Percentiles rank a stretch among this genome's conserved stretches.
Conservation (phyloP, 2,888 invertebrate species). For the Rhamnusium bicolor region DNA sequence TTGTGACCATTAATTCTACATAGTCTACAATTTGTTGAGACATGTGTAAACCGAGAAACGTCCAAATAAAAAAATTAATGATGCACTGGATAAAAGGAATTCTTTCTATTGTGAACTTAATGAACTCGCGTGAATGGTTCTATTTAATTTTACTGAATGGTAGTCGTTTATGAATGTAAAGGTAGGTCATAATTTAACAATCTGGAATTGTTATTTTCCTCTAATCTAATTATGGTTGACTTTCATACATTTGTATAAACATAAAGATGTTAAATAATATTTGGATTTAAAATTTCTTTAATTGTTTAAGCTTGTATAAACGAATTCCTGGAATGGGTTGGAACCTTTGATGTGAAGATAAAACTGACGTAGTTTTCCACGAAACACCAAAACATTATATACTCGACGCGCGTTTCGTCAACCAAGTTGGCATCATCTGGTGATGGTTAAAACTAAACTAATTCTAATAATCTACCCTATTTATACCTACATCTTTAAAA, state of each 20-base stretch:
- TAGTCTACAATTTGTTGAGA: neutral
- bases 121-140: conserved; percentile 29
- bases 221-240: conserved; percentile 42
- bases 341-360: too few species aligned
- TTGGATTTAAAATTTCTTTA: too few species aligned
- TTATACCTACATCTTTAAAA: too few species aligned
- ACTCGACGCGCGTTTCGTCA: too few species aligned
- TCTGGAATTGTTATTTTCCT: conserved; percentile 39
- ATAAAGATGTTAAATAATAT: too few species aligned
- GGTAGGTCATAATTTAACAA: conserved; percentile 39
- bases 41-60: neutral
- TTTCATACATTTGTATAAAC: conserved; percentile 7
- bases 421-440: too few species aligned
- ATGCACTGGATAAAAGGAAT: conserved; percentile 33
- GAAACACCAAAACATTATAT: too few species aligned
- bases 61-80: conserved; percentile 21
- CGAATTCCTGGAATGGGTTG: too few species aligned
- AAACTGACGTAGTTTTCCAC: too few species aligned
- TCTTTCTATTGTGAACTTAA: conserved; percentile 35
- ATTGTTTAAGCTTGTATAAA: too few species aligned
- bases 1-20: neutral
- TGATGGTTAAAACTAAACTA: too few species aligned
- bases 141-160: conserved; percentile 45
- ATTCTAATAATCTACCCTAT: too few species aligned
- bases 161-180: conserved; percentile 38